Conservation (phyloP, 2,888 invertebrate species). For the Pyrocoelia pectoralis region DNA sequence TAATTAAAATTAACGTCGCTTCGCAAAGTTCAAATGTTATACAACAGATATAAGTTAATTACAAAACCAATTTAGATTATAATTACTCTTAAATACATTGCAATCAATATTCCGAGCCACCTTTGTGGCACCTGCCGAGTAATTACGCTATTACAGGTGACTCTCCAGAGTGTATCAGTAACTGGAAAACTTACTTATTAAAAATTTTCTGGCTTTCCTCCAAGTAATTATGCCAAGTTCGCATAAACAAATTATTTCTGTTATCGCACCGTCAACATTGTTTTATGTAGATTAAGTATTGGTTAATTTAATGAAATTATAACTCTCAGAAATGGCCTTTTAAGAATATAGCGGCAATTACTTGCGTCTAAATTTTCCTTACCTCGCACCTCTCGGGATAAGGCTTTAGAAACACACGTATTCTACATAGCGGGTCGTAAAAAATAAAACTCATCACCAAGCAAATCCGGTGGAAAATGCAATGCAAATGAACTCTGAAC, state of each 20-base stretch:
- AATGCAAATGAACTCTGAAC: conserved; percentile 51
- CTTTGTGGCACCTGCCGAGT: neutral
- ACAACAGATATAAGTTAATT: conserved; percentile 10
- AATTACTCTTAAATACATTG: conserved; percentile 1
- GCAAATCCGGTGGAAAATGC: conserved; percentile 48
- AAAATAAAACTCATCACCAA: conserved; percentile 52
- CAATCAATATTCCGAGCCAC: neutral
- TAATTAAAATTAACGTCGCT: conserved; percentile 3
- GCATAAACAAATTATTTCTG: conserved; percentile 37
- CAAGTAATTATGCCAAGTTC: conserved; percentile 29
- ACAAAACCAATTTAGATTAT: conserved; percentile 8
- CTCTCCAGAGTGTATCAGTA: neutral
- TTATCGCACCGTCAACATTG: conserved; percentile 38
- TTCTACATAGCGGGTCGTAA: conserved; percentile 44
- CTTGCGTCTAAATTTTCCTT: conserved; percentile 33
- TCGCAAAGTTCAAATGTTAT: neutral
- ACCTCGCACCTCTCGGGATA: conserved; percentile 33
- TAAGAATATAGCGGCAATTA: conserved; percentile 37
- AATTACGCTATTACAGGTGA: neutral
- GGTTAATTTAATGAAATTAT: conserved; percentile 48
- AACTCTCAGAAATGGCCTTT: conserved; percentile 42
- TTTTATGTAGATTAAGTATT: conserved; percentile 46
- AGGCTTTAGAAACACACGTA: conserved; percentile 31
- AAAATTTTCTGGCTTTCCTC: conserved; percentile 17
- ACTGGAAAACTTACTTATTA: neutral